Base-by-base conservation (phyloP, 2,113 vertebrate genomes). In the Carollia perspicillata region DNA sequence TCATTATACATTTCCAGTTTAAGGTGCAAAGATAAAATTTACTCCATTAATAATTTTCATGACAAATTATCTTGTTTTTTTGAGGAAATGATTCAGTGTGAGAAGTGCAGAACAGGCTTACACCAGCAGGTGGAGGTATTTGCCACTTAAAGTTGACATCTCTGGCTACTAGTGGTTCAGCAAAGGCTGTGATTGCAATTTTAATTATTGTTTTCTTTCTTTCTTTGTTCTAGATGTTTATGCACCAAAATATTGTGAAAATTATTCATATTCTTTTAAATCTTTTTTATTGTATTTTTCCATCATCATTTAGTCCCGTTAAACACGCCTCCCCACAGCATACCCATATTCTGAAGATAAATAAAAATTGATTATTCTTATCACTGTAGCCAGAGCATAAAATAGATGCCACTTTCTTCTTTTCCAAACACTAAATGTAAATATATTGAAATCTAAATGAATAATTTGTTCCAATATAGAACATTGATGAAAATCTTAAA, bases 71-170 rank as follows among this genome's bases (percentile, higher is more conserved):
- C 42, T 68, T 35, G 3, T 17, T 14, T 92, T 88, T 89, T 85
- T 94, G 40, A 89, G 58, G 16, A 47, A 71, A 65, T 33, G 16
- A 40, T 37, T 63, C 9, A 8, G 23, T 37, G 20, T 75, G 28
- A 40, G 66, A 78, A 37, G 63, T 94, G 94, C 93, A 96, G 93
- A 63, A 71, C n/a, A 9, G 17, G 6, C 42, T 63, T 35, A 8
- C 6, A 49, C 93, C 93, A 96, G 97, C 95, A 97, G 97, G 66
- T 63, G 97, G 97, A 68, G 71, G 53, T 40, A n/a, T 97, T 85
- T 35, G 42, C 63, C 53, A 12, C 63, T 68, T 33, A 60, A 88
- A 90, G 33, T n/a, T 16, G 7, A 65, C 44, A 40, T 35, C 22
- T 40, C 72, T n/a, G 37, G 33, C 40, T 20, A 17, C 5, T 0